Conservation (phyloP, 2,888 invertebrate species). For the Amaurobius ferox region DNA sequence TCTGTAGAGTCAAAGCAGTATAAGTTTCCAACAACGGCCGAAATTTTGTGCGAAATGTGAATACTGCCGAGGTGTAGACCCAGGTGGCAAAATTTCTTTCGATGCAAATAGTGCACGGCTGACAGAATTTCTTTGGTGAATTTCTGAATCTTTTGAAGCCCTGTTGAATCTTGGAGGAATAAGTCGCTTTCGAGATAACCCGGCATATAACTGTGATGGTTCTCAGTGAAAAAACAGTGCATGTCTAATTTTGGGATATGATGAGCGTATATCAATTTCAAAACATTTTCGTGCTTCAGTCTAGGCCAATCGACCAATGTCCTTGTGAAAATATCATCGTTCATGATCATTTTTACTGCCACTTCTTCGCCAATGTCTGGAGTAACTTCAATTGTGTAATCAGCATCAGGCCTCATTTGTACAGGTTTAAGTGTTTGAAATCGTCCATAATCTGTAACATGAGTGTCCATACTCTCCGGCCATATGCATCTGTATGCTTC, state of each 20-base stretch:
- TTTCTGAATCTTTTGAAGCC: neutral
- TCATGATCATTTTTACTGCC: neutral
- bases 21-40: neutral
- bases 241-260: neutral
- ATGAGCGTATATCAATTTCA: neutral
- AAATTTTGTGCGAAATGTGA: neutral
- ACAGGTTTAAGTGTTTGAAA: neutral
- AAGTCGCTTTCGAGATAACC: neutral
- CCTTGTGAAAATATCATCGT: neutral
- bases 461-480: too few relatives aligned
- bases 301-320: neutral
- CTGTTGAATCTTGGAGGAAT: neutral
- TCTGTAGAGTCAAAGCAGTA: too few relatives aligned
- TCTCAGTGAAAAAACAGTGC: neutral
- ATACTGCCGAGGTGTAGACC: neutral
- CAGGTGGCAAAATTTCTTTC: neutral
- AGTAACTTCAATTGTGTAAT: neutral
- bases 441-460: neutral
- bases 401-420: neutral
- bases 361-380: neutral
- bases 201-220: neutral
- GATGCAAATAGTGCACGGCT: neutral
- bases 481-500: too few relatives aligned
- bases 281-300: neutral
- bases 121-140: neutral